phyloP scores from a whole-genome alignment of 1,140 invertebrate species.

The Heliothis subflexa region DNA sequence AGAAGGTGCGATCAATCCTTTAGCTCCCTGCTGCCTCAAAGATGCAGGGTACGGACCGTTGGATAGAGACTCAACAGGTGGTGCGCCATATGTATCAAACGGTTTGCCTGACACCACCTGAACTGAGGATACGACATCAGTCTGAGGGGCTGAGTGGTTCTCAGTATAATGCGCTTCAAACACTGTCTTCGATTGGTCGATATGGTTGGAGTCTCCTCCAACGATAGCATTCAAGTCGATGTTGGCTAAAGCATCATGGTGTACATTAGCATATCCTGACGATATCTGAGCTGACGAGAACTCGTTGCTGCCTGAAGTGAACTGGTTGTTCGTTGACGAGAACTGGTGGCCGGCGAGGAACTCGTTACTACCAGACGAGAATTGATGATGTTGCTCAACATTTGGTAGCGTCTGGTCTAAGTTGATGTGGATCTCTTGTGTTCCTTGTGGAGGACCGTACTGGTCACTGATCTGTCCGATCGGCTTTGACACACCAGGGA shows the following conservation, averaged over 20 bases:
- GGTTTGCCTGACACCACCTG: conserved; percentile 61
- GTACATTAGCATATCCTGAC: conserved; percentile 76
- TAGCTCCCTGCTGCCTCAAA: conserved; percentile 78
- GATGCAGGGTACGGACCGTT: conserved; percentile 85
- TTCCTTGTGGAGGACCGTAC: conserved; percentile 72
- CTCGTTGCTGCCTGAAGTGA: conserved; percentile 37
- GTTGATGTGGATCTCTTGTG: conserved; percentile 68
- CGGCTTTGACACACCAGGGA: conserved; percentile 87
- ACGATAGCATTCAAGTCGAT: conserved; percentile 83
- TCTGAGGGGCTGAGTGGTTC: conserved; percentile 56
- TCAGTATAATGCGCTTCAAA: conserved; percentile 85
- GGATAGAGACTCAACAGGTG: conserved; percentile 82
- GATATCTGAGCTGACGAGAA: conserved; percentile 70
- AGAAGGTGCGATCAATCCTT: conserved; percentile 86
- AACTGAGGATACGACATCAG: conserved; percentile 58
- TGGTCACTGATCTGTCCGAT: conserved; percentile 62
- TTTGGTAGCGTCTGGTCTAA: conserved; percentile 61
- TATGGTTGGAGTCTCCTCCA: conserved; percentile 81
- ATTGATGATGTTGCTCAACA: conserved; percentile 58
- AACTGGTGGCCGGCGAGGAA: conserved; percentile 51
- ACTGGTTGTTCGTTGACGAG: conserved; percentile 41
- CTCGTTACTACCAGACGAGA: conserved; percentile 50
- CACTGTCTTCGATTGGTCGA: conserved; percentile 84
- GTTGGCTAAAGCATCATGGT: conserved; percentile 81
- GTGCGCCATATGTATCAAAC: conserved; percentile 83